Evolutionary conservation across 2,888 invertebrate species (phyloP).

Genomic region (Nycteola revayana): DNA sequence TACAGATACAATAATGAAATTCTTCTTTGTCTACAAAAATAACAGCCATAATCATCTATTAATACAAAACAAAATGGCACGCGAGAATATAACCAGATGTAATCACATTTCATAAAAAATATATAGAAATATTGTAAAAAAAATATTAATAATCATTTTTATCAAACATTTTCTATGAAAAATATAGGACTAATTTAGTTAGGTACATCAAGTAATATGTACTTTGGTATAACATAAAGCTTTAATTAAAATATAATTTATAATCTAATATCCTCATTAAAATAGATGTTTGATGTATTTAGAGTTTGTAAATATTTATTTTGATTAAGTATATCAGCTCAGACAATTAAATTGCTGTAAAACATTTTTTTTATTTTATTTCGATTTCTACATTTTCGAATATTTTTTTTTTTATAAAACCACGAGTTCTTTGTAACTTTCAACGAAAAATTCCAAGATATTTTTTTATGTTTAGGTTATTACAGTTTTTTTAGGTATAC

Average conservation of each 20-base stretch:
- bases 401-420: no score
- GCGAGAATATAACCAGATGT: constrained; percentile 37
- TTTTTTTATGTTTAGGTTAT: no score
- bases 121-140: constrained; percentile 16
- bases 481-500: no score
- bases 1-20: constrained; percentile 22
- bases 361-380: no score
- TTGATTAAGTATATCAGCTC: no score
- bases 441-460: no score
- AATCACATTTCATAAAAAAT: constrained; percentile 11
- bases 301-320: no score
- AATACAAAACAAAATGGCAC: constrained; percentile 61
- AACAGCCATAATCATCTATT: constrained; percentile 30
- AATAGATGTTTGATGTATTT: no score
- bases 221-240: constrained; percentile 15
- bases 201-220: constrained; percentile 11
- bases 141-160: constrained; percentile 10
- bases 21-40: constrained; percentile 37
- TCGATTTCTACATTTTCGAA: no score
- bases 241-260: constrained; percentile 2
- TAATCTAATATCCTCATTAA: no score
- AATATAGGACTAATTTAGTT: constrained; percentile 8
- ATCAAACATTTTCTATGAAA: constrained; percentile 11
- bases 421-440: no score
- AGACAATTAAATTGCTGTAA: no score